phyloP scores from a whole-genome alignment of 2,113 vertebrate species.

The Oncorhynchus keta region DNA sequence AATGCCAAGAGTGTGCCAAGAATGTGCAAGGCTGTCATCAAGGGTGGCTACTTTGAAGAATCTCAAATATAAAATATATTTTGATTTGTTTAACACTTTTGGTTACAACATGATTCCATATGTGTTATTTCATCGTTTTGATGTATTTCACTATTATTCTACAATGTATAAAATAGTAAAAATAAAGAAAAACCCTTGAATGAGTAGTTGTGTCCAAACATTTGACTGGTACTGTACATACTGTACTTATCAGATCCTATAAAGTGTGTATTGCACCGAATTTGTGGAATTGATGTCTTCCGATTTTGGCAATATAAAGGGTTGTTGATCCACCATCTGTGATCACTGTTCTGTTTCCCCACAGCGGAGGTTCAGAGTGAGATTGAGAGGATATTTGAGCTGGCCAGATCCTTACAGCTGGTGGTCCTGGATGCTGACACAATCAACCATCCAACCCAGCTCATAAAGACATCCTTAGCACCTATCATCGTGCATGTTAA shows the following conservation, averaged over 20 bases:
- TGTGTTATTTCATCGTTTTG: too few relatives aligned
- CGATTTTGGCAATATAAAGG: background rate
- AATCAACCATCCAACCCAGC: slow-evolving; percentile 96
- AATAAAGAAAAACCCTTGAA: too few relatives aligned
- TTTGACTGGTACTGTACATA: slow-evolving; percentile 33
- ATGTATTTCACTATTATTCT: too few relatives aligned
- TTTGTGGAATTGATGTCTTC: too few relatives aligned
- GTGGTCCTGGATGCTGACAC: slow-evolving; percentile 97
- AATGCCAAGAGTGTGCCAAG: too few relatives aligned
- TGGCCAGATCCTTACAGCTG: slow-evolving; percentile 93
- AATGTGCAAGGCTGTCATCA: too few relatives aligned
- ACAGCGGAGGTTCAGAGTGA: slow-evolving; percentile 97
- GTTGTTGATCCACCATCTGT: background rate
- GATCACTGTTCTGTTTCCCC: slow-evolving; percentile 23
- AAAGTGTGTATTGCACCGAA: background rate
- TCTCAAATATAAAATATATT: too few relatives aligned
- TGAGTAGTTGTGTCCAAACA: too few relatives aligned
- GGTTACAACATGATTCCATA: too few relatives aligned
- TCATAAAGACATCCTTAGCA: slow-evolving; percentile 97
- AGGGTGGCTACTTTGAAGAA: too few relatives aligned
- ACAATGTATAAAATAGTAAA: too few relatives aligned
- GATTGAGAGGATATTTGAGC: slow-evolving; percentile 96
- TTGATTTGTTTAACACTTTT: too few relatives aligned
- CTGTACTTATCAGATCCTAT: slow-evolving; percentile 7
- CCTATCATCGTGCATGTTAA: slow-evolving; percentile 98